Conservation (phyloP, 1,140 invertebrate species). For the Listronotus bonariensis region DNA sequence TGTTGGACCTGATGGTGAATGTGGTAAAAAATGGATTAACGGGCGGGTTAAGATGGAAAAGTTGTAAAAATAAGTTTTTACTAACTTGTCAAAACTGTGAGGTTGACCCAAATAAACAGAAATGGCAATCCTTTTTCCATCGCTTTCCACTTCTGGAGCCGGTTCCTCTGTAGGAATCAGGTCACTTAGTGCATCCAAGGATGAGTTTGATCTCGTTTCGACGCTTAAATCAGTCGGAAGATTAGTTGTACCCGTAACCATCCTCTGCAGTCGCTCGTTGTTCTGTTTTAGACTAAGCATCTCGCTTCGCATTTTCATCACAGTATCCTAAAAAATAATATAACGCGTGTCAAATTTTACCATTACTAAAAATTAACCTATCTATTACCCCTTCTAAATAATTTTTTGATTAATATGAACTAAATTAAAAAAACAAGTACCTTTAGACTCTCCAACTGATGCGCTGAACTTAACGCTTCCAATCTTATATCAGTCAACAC, state of each 20-base stretch:
- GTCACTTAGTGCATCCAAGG: constrained; percentile 50
- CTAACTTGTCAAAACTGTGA: constrained; percentile 75
- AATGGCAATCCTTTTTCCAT: constrained; percentile 83
- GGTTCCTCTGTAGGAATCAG: constrained; percentile 63
- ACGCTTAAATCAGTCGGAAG: constrained; percentile 43
- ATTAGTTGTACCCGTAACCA: constrained; percentile 64
- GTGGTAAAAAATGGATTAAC: too few species aligned
- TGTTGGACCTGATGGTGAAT: too few species aligned
- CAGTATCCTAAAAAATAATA: constrained; percentile 27
- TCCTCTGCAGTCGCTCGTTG: constrained; percentile 89
- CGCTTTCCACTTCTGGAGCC: constrained; percentile 68
- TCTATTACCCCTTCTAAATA: too few species aligned
- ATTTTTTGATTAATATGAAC: too few species aligned
- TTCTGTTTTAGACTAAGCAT: constrained; percentile 96
- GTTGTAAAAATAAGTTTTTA: neutral
- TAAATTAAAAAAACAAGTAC: constrained; percentile 91
- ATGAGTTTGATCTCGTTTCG: constrained; percentile 43
- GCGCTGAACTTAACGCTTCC: constrained; percentile 93
- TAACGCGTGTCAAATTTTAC: neutral
- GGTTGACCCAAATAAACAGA: constrained; percentile 83
- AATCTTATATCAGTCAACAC: constrained; percentile 94
- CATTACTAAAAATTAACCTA: too few species aligned
- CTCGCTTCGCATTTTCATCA: constrained; percentile 66
- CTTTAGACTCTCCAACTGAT: constrained; percentile 94
- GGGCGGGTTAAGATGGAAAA: too few species aligned